Percentiles rank a stretch among this genome's conserved stretches.
Conservation (phyloP, 2,888 invertebrate species). For the Odiellus spinosus region DNA sequence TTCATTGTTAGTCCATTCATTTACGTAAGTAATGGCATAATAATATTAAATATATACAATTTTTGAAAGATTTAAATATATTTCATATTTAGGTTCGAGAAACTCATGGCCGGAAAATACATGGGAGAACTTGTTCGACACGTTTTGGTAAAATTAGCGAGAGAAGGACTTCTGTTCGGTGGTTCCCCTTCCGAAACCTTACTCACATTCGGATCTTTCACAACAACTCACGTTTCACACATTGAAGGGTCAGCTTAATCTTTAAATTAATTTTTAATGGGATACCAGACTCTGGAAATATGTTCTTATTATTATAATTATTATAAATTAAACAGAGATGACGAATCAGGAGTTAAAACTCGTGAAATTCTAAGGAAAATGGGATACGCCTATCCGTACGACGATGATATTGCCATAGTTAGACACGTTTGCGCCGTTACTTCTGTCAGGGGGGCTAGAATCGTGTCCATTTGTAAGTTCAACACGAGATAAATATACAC, state of each 20-base stretch:
- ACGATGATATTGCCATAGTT: conserved; percentile 45
- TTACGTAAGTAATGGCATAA: conserved; percentile 50
- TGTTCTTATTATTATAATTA: too few species aligned
- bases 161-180: conserved; percentile 41
- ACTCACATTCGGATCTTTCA: conserved; percentile 37
- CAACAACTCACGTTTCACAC: conserved; percentile 48
- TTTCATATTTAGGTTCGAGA: conserved; percentile 48
- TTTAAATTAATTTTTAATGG: too few species aligned
- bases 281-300: too few species aligned
- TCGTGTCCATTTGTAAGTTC: conserved; percentile 50
- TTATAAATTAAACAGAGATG: conserved; percentile 1
- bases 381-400: conserved; percentile 25
- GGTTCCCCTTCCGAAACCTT: conserved; percentile 33
- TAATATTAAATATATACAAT: too few species aligned
- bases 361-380: conserved; percentile 8
- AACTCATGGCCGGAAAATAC: conserved; percentile 63
- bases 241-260: conserved; percentile 49
- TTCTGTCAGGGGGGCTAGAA: conserved; percentile 52
- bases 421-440: conserved; percentile 49
- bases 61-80: background rate
- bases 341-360: conserved; percentile 1
- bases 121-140: conserved; percentile 55
- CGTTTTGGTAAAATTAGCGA: conserved; percentile 42
- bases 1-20: conserved; percentile 51
- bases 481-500: too few species aligned